A percentile compares a stretch with the other conserved stretches of the same genome.
phyloP scores from a whole-genome alignment of 2,113 vertebrate species.

The Urocynchramus pylzowi region DNA sequence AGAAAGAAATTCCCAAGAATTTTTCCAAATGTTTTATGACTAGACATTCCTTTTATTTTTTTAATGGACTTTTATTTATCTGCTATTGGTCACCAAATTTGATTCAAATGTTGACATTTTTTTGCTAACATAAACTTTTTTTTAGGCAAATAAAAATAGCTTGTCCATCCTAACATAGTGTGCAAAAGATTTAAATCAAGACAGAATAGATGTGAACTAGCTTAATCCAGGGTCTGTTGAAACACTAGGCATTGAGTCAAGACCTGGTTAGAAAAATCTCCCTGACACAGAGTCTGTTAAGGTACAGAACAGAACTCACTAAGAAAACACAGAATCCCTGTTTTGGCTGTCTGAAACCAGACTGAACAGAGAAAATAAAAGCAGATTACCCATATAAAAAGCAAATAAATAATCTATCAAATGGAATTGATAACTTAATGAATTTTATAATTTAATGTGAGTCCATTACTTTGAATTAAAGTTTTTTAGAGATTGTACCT shows the following conservation, averaged over 20 bases:
- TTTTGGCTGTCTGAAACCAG: background rate
- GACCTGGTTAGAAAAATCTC: background rate
- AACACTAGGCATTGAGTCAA: background rate
- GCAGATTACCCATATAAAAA: background rate
- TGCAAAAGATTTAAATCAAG: background rate
- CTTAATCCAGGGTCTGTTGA: background rate
- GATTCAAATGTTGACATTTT: background rate
- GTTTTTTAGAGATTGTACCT: background rate
- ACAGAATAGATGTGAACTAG: background rate
- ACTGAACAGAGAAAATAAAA: background rate
- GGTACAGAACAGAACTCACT: background rate
- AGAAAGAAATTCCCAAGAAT: background rate
- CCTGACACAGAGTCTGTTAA: background rate
- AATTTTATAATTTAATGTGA: background rate
- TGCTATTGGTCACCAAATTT: background rate
- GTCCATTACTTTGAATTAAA: background rate
- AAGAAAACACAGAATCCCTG: background rate
- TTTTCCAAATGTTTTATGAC: background rate
- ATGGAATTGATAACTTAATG: background rate
- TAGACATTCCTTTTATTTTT: background rate
- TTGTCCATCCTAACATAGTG: background rate
- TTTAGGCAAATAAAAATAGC: background rate
- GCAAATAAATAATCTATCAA: background rate
- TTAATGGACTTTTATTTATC: background rate
- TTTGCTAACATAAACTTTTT: background rate